Evolutionary conservation across 1,140 invertebrate species (phyloP).

Genomic region (Harlomillsia oculata): DNA sequence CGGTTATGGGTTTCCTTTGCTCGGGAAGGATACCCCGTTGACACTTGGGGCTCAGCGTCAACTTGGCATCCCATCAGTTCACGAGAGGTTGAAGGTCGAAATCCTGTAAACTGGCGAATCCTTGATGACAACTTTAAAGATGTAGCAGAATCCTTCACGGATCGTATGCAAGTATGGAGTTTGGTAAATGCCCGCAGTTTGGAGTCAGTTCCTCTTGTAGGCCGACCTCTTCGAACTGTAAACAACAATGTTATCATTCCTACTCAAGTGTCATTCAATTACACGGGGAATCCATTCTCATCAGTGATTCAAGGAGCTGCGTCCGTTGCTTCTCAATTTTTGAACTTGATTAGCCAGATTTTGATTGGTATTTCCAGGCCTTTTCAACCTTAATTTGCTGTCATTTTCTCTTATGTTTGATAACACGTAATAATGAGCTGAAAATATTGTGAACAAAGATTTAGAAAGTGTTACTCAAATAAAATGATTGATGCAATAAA

Average conservation of each 20-base stretch:
- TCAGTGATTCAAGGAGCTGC: background rate
- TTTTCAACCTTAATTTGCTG: too few species aligned
- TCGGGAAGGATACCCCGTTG: background rate
- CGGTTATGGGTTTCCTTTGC: slow-evolving; percentile 13
- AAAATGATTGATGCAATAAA: too few species aligned
- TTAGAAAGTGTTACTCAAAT: too few species aligned
- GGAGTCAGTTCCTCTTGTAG: background rate
- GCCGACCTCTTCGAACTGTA: background rate
- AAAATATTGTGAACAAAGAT: too few species aligned
- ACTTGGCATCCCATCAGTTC: slow-evolving; percentile 5
- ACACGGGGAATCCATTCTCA: background rate
- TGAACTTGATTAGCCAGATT: background rate
- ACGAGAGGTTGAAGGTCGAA: slow-evolving; percentile 4
- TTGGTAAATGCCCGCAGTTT: background rate
- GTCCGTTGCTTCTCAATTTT: background rate
- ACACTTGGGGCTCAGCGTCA: background rate
- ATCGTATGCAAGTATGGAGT: slow-evolving; percentile 15
- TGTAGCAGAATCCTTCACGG: slow-evolving; percentile 1
- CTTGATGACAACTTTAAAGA: slow-evolving; percentile 8
- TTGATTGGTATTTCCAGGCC: background rate
- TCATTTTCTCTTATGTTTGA: too few species aligned
- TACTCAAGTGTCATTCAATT: background rate
- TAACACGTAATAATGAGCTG: too few species aligned
- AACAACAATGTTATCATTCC: background rate
- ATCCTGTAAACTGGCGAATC: slow-evolving; percentile 13